Evolutionary conservation across 2,797 vertebrate species (phyloP).

Genomic region (Acipenser transmontanus): DNA sequence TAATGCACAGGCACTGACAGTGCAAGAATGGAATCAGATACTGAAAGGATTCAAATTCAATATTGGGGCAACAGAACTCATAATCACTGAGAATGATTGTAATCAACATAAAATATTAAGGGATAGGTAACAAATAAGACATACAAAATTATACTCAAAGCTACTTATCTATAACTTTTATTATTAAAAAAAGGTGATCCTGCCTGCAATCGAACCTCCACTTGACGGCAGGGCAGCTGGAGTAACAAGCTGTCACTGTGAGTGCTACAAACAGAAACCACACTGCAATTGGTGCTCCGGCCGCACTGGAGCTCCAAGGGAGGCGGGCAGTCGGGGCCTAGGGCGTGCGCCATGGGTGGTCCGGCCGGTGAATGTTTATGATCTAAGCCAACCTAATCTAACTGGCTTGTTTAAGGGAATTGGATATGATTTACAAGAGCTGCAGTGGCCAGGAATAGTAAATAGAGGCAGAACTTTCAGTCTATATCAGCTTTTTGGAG

Average conservation of each 20-base stretch:
- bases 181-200: not conserved
- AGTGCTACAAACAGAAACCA: constrained; percentile 56
- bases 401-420: constrained; percentile 75
- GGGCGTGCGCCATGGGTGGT: constrained; percentile 64
- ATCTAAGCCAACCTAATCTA: constrained; percentile 75
- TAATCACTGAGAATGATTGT: too few species aligned
- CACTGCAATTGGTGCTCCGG: constrained; percentile 39
- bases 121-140: too few species aligned
- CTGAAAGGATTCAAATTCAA: too few species aligned
- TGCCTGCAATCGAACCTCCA: not conserved
- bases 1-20: too few species aligned
- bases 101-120: too few species aligned
- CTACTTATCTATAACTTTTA: too few species aligned
- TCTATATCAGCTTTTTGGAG: constrained; percentile 29
- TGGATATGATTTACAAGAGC: constrained; percentile 75
- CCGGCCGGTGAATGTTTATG: constrained; percentile 72
- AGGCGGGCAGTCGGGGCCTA: constrained; percentile 33
- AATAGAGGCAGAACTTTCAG: constrained; percentile 43
- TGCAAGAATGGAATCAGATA: too few species aligned
- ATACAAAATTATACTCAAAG: too few species aligned
- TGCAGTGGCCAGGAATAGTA: constrained; percentile 50
- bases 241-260: constrained; percentile 45
- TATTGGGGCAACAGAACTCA: too few species aligned
- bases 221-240: constrained; percentile 31
- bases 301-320: constrained; percentile 27